Evolutionary conservation across 1,140 invertebrate species (phyloP).

Genomic region (Aphelinus atriplicis): DNA sequence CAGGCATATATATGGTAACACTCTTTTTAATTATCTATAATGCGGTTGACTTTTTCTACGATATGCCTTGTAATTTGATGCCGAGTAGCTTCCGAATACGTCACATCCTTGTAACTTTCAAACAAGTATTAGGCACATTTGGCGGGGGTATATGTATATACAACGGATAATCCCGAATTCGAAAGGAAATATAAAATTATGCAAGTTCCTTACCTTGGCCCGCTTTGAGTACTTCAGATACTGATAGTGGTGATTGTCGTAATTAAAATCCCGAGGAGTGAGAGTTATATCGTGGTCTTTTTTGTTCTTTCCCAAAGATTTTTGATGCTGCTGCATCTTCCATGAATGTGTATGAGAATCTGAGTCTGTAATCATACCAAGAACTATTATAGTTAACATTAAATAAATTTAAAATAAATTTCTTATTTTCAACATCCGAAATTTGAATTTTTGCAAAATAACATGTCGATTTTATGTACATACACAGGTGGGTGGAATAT

Average conservation of each 20-base stretch:
- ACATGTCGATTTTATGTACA: no score
- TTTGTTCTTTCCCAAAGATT: conserved; percentile 74
- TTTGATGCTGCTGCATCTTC: conserved; percentile 72
- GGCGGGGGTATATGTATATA: no score
- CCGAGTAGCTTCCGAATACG: no score
- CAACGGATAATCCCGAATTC: no score
- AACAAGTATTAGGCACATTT: no score
- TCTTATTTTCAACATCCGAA: not conserved
- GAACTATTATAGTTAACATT: not conserved
- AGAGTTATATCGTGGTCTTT: conserved; percentile 70
- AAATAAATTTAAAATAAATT: conserved; percentile 8
- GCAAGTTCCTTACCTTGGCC: conserved; percentile 68
- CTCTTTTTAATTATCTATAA: no score
- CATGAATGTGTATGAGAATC: conserved; percentile 69
- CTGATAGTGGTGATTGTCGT: conserved; percentile 83
- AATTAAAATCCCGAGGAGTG: conserved; percentile 81
- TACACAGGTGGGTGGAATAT: no score
- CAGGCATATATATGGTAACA: no score
- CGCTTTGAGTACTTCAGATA: conserved; percentile 82
- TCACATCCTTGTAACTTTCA: no score
- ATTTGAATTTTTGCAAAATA: not conserved
- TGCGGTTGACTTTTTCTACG: no score
- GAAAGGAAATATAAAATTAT: no score
- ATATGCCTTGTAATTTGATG: no score
- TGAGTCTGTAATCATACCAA: conserved; percentile 62